phyloP scores from a whole-genome alignment of 2,797 vertebrate species.

The Philypnodon macrostomus region DNA sequence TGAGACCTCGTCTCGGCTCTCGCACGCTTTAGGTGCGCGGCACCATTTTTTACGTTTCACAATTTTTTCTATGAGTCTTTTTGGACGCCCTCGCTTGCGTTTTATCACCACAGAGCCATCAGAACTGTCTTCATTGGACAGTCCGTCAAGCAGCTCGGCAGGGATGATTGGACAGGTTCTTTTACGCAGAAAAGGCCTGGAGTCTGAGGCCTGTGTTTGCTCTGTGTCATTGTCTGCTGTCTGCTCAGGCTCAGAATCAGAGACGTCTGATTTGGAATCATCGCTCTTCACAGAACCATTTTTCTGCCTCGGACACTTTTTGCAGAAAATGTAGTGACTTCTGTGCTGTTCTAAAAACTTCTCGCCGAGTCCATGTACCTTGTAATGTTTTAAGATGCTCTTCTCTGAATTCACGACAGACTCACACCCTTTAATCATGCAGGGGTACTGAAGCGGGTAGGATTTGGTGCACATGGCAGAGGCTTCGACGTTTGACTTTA shows the following conservation, averaged over 20 bases:
- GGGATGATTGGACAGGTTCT: constrained; percentile 49
- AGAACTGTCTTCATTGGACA: constrained; percentile 63
- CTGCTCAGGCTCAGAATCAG: constrained; percentile 70
- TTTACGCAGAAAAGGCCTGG: constrained; percentile 68
- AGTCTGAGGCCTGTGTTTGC: constrained; percentile 50
- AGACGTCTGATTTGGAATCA: constrained; percentile 72
- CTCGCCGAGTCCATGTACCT: constrained; percentile 92
- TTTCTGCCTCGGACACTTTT: constrained; percentile 77
- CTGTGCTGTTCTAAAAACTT: constrained; percentile 90
- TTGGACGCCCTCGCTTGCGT: constrained; percentile 76
- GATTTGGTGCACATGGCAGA: constrained; percentile 87
- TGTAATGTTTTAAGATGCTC: constrained; percentile 91
- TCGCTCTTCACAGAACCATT: constrained; percentile 69
- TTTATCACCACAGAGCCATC: constrained; percentile 65
- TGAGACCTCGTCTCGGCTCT: constrained; percentile 66
- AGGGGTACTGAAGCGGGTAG: constrained; percentile 89
- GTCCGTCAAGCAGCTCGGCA: constrained; percentile 42
- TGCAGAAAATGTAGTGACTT: constrained; percentile 91
- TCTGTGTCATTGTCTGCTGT: constrained; percentile 29
- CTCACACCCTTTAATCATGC: constrained; percentile 95
- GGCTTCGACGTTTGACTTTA: constrained; percentile 89
- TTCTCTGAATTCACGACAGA: constrained; percentile 89
- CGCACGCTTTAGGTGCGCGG: constrained; percentile 45
- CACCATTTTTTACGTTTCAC: constrained; percentile 59
- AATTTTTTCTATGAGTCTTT: constrained; percentile 51